Percentiles rank a stretch among this genome's conserved stretches.
These are phyloP conservation scores for Nasonovia ribisnigri DNA, from an alignment of 2,888 invertebrate genomes.

Conservation along the genomic window DNA sequence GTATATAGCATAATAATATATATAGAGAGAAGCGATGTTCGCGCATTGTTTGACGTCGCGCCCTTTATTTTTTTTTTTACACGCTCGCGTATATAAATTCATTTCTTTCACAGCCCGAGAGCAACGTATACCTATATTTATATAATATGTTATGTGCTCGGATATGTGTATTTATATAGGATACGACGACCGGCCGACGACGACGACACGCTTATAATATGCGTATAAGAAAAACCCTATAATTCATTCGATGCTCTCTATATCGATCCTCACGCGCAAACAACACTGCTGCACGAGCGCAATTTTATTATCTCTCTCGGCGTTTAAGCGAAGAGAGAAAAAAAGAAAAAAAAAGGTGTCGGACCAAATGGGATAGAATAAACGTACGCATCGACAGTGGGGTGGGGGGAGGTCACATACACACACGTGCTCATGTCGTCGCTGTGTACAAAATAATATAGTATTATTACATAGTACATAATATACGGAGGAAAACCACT, in stretches of 20 bases:
- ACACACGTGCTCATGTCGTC: background rate
- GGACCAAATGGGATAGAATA: constrained; percentile 63
- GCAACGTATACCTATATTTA: background rate
- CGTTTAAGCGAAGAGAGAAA: background rate
- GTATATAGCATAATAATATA: constrained; percentile 12
- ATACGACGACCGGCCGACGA: background rate
- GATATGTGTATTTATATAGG: background rate
- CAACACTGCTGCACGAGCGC: constrained; percentile 30
- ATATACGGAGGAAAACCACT: background rate
- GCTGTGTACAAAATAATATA: background rate
- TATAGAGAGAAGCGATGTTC: constrained; percentile 37
- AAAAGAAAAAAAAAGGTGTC: constrained; percentile 56
- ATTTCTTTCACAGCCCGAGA: constrained; percentile 25
- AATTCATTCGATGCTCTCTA: constrained; percentile 61
- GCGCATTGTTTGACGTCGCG: constrained; percentile 46
- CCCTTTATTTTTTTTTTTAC: constrained; percentile 32
- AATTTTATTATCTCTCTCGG: constrained; percentile 36
- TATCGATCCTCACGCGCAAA: constrained; percentile 58
- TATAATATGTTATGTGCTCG: background rate
- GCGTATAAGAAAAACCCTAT: constrained; percentile 35
- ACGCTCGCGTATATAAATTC: constrained; percentile 43
- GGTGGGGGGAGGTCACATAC: background rate
- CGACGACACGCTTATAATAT: background rate
- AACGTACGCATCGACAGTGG: background rate
- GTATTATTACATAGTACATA: background rate